Percentiles rank a stretch among this genome's conserved stretches.
Evolutionary conservation across 2,113 vertebrate genomes (phyloP).

Genomic region (Chroicocephalus ridibundus): DNA sequence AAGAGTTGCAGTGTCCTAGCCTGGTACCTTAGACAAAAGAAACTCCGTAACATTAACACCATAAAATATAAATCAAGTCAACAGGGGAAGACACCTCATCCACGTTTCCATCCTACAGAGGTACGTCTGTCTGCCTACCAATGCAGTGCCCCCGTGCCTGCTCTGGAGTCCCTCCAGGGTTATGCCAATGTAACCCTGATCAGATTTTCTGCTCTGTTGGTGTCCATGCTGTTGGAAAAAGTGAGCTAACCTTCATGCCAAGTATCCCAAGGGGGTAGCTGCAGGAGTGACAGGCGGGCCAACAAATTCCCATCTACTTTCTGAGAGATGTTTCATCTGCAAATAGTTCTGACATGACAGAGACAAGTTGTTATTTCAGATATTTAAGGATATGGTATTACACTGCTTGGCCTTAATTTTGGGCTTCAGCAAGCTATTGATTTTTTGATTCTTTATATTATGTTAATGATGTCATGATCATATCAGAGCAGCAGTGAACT

Average conservation of each 20-base stretch:
- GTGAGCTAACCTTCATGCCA: background rate
- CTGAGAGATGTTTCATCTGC: background rate
- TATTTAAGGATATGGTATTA: background rate
- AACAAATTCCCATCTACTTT: background rate
- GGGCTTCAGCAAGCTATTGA: slow-evolving; percentile 58
- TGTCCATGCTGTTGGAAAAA: background rate
- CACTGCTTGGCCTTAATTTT: slow-evolving; percentile 36
- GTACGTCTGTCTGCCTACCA: background rate
- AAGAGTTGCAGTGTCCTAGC: background rate
- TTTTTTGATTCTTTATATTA: slow-evolving; percentile 58
- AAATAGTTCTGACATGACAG: slow-evolving; percentile 22
- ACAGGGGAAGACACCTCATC: background rate
- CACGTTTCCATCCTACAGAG: background rate
- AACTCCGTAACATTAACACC: accelerated
- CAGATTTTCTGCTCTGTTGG: background rate
- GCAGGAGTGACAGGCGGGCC: background rate
- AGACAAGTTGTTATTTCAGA: slow-evolving; percentile 41
- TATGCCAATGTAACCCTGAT: background rate
- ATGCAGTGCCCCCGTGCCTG: background rate
- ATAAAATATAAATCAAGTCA: background rate
- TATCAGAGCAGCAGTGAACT: slow-evolving; percentile 24
- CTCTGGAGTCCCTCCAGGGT: background rate
- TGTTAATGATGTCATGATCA: slow-evolving; percentile 60
- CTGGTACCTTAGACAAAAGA: background rate
- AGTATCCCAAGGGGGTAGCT: background rate